Conservation (phyloP, 1,140 invertebrate species). For the Tetragonula clypearis region DNA sequence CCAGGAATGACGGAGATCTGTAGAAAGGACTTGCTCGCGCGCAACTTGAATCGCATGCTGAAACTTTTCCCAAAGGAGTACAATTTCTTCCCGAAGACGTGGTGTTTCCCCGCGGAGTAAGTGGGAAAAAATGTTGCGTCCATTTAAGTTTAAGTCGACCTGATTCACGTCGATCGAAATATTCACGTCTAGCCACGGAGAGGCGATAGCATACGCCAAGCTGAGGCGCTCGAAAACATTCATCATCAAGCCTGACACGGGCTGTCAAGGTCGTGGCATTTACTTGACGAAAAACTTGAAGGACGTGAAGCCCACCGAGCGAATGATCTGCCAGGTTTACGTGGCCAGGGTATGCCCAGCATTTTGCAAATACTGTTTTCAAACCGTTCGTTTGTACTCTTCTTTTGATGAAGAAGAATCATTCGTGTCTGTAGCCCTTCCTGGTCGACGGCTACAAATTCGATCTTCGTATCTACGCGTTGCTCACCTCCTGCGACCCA, state of each 20-base stretch:
- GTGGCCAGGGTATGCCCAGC: conserved; percentile 82
- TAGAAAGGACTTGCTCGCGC: conserved; percentile 91
- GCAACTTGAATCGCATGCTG: conserved; percentile 93
- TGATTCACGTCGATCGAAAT: background rate
- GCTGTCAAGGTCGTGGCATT: conserved; percentile 93
- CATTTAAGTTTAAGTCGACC: background rate
- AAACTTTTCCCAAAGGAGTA: conserved; percentile 94
- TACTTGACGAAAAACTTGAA: conserved; percentile 91
- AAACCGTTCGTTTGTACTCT: conserved; percentile 2
- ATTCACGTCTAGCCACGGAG: conserved; percentile 82
- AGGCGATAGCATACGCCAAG: conserved; percentile 85
- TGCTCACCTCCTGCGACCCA: conserved; percentile 97
- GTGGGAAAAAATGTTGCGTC: conserved; percentile 52
- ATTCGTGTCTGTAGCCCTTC: conserved; percentile 84
- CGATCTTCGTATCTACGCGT: conserved; percentile 96
- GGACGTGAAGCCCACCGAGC: conserved; percentile 89
- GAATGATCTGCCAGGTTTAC: conserved; percentile 93
- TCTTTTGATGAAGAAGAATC: conserved; percentile 27
- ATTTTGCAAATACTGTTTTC: conserved; percentile 10
- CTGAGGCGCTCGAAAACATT: conserved; percentile 89
- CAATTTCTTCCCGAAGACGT: conserved; percentile 96
- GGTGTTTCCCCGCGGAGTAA: conserved; percentile 95
- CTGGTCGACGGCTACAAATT: conserved; percentile 98
- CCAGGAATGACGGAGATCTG: conserved; percentile 96
- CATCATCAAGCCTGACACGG: conserved; percentile 94